A percentile compares a stretch with the other conserved stretches of the same genome.
These are phyloP conservation scores for Horisme vitalbata DNA, from an alignment of 2,888 invertebrate species.

Conservation along the genomic window DNA sequence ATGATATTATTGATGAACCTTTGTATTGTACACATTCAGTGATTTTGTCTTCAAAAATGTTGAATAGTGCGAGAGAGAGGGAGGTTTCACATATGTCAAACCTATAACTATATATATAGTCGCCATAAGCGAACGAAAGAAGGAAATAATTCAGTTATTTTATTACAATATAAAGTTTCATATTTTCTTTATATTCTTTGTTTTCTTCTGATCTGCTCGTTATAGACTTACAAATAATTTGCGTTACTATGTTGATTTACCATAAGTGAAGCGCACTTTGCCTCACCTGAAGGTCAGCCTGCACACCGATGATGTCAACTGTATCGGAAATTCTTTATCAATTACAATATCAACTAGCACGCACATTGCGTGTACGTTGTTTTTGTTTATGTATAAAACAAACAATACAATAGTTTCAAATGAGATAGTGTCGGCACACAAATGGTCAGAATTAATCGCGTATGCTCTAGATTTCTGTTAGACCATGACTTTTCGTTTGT, in stretches of 20 bases:
- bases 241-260: slow-evolving; percentile 33
- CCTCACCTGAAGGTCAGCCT: slow-evolving; percentile 57
- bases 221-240: slow-evolving; percentile 29
- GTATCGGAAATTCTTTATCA: slow-evolving; percentile 54
- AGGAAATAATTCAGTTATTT: too few species aligned
- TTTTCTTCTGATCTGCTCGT: slow-evolving; percentile 31
- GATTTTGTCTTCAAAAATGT: too few species aligned
- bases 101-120: too few species aligned
- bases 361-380: not conserved
- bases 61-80: too few species aligned
- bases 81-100: too few species aligned
- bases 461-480: too few species aligned
- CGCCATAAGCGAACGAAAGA: too few species aligned
- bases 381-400: not conserved
- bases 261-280: slow-evolving; percentile 35
- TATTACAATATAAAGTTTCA: too few species aligned
- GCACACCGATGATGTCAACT: slow-evolving; percentile 47
- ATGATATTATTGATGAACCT: too few species aligned
- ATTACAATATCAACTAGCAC: slow-evolving; percentile 50
- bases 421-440: not conserved
- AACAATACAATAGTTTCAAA: not conserved
- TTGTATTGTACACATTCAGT: too few species aligned
- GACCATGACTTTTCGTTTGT: too few species aligned
- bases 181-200: not conserved
- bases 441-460: too few species aligned